Conservation (phyloP, 1,140 invertebrate species). For the Tetramorium parvispinum region DNA sequence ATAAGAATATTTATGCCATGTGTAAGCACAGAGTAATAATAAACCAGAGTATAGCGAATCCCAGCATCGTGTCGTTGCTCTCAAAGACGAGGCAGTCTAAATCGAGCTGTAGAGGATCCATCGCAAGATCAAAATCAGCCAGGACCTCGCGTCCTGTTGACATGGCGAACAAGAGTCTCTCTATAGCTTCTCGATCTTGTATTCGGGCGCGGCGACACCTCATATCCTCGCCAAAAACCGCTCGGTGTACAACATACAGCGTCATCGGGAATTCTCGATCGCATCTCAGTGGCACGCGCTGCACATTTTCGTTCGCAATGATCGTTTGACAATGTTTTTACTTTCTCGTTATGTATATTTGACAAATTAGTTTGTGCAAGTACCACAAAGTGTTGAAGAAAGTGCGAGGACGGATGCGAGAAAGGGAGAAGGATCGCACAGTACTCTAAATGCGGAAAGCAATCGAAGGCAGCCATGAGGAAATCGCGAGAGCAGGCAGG, state of each 20-base stretch:
- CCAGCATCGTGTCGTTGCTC: conserved; percentile 85
- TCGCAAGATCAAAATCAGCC: conserved; percentile 70
- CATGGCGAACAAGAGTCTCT: conserved; percentile 70
- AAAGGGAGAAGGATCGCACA: conserved; percentile 88
- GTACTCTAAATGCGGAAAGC: conserved; percentile 89
- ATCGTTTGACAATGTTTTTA: background rate
- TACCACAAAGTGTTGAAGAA: conserved; percentile 89
- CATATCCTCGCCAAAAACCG: conserved; percentile 84
- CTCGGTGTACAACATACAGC: conserved; percentile 88
- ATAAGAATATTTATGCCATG: too few species aligned
- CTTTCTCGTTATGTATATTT: background rate
- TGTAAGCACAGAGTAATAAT: background rate
- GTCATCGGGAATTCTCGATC: conserved; percentile 87
- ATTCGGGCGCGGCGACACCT: conserved; percentile 60
- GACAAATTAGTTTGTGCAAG: background rate
- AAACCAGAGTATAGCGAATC: conserved; percentile 83
- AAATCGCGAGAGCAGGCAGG: conserved; percentile 87
- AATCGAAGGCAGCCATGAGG: conserved; percentile 88
- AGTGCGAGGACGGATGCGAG: conserved; percentile 86
- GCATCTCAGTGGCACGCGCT: conserved; percentile 87
- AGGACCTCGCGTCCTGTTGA: conserved; percentile 66
- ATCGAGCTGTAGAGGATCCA: conserved; percentile 11
- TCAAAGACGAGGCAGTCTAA: conserved; percentile 80
- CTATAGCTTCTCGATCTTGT: conserved; percentile 68
- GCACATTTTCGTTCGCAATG: conserved; percentile 73